Base-by-base conservation (phyloP, 2,888 invertebrate genomes). In the Mechanitis messenoides region DNA sequence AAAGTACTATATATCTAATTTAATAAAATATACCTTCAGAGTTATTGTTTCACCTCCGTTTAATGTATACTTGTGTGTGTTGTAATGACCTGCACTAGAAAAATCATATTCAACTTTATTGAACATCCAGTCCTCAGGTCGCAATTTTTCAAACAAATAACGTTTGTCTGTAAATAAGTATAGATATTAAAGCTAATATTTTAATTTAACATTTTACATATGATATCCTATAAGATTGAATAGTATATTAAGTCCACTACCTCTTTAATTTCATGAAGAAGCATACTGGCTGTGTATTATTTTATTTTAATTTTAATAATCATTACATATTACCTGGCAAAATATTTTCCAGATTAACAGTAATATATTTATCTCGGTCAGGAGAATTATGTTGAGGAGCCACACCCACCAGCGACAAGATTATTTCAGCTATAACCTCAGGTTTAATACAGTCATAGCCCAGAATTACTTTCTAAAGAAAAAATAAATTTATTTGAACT, bases 301-400 rank as follows among this genome's bases (percentile, higher is more conserved):
- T 42, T 42, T 42, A 42, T 42, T 9, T 42, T 42, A n/a, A 42
- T 45, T 11, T n/a, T 35, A 35, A 35, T 35, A 35, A n/a, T 6
- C 31, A 58, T 11, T 9, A 9, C 6, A 9, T 42, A 2, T 64
- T 78, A 87, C 87, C 84, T 61, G 82, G 77, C 3, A 80, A 59
- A 9, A 88, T 80, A 62, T 86, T 83, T 1, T 78, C 66, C 1
- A 66, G 54, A 1, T 71, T 33, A 31, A 87, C 66, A 6, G 59
- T 57, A 42, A 88, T 76, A 55, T 71, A 78, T 0, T 73, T 0
- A 45, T 85, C 75, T 2, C 88, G 75, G 56, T 87, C 59, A 0
- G 88, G 88, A 0, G 84, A 66, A 45, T 81, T 87, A 56, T 88
- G 88, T 53, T 85, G 83, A 0, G 85, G 75, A n/a, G 87, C 84